phyloP scores from a whole-genome alignment of 1,140 invertebrate genomes.

The Thalassaphorura encarpata region DNA sequence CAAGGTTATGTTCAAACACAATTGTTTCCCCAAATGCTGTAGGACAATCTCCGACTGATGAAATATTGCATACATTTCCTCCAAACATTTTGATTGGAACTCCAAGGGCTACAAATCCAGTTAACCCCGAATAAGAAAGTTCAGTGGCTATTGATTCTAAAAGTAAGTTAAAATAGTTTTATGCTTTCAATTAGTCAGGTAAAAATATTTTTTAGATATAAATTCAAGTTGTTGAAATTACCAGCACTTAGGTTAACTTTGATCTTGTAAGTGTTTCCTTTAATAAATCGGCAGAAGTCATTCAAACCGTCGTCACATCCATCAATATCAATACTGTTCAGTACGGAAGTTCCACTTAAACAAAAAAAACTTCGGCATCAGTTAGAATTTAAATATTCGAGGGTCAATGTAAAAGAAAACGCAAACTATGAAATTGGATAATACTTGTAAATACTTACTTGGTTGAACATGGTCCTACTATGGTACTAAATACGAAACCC shows the following conservation, averaged over 20 bases:
- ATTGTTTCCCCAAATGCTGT: neutral
- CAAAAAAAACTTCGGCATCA: no score
- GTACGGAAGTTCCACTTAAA: no score
- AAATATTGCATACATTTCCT: neutral
- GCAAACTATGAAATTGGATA: no score
- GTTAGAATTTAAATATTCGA: no score
- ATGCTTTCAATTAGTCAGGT: neutral
- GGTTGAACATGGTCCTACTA: no score
- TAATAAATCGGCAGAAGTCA: neutral
- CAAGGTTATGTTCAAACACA: neutral
- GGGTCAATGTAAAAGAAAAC: no score
- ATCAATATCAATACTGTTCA: no score
- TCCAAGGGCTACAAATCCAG: neutral
- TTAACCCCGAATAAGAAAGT: neutral
- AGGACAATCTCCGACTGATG: neutral
- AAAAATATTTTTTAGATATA: neutral
- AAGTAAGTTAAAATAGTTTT: neutral
- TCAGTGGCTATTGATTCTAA: neutral
- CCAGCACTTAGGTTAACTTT: neutral
- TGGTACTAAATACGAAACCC: no score
- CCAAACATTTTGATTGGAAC: neutral
- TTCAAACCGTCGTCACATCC: no score
- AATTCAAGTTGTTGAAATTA: no score
- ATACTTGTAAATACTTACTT: no score
- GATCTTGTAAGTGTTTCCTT: neutral